Percentiles rank a stretch among this genome's conserved stretches.
Conservation (phyloP, 2,113 vertebrate species). For the Burhinus oedicnemus region DNA sequence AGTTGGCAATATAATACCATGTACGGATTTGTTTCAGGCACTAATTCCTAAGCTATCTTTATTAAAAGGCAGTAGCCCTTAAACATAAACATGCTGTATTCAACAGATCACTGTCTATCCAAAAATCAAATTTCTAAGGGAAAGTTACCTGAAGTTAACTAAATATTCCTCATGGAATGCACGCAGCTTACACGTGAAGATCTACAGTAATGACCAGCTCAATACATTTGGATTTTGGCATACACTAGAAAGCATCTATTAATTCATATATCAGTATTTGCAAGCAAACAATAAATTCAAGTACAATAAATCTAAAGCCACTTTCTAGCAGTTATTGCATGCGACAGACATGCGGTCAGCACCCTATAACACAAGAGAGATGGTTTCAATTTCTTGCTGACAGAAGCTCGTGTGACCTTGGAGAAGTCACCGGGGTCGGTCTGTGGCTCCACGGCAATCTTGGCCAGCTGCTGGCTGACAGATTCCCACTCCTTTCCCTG, state of each 20-base stretch:
- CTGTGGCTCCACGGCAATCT: background rate
- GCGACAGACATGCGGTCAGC: background rate
- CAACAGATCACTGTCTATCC: background rate
- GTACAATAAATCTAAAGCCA: background rate
- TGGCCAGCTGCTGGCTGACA: background rate
- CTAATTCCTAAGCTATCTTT: background rate
- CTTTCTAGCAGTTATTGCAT: background rate
- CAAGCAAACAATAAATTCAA: background rate
- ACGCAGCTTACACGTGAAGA: background rate
- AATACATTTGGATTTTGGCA: background rate
- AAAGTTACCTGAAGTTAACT: background rate
- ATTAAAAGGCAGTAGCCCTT: background rate
- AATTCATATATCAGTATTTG: background rate
- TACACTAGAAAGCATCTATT: background rate
- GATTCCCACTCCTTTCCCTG: background rate
- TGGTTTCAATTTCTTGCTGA: slow-evolving; percentile 24
- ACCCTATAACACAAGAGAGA: background rate
- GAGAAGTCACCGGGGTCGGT: background rate
- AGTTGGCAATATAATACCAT: background rate
- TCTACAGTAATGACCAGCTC: background rate
- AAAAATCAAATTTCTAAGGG: background rate
- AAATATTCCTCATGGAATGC: background rate
- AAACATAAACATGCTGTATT: background rate
- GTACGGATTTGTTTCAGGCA: background rate
- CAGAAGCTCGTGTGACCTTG: slow-evolving; percentile 31